Evolutionary conservation across 2,888 invertebrate genomes (phyloP), one percentile per base, ranked within the genome.

Genomic region (Napeogenes inachia): DNA sequence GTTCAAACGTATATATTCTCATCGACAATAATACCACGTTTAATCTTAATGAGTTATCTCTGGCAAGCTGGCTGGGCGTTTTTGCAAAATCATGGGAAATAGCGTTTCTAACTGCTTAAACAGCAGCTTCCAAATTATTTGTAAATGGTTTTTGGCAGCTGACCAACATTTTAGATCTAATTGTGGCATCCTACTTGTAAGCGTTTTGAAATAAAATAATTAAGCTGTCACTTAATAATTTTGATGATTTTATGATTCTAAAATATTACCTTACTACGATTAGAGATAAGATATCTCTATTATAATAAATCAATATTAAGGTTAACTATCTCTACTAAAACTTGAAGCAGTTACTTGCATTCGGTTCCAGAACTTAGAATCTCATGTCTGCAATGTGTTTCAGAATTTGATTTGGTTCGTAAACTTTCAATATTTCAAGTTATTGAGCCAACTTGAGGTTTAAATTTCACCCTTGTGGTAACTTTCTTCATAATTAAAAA

Each of bases 41-140:
- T 50, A 50, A 50, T 50, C 50, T 50, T 50, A 50, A 50, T 50
- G 50, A 50, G 50, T 50, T 50, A 50, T 50, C 50, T 50, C 47
- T 30, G 50, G 50, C 50, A 50, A 30, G 10, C 50, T 30, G 6
- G 50, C 21, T 21, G 50, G 30, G 30, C 50, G 50, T 50, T 50
- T 50, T 50, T 50, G 50, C 50, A 50, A 50, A 50, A 50, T 50
- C 50, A 50, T 50, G 50, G 30, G 50, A 30, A 50, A 50, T 30
- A 50, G 50, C 50, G 30, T 50, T 50, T 30, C 50, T 50, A 50
- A 50, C 30, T 50, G 50, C 50, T 50, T 50, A 50, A 30, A 30
- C 30, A 50, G 50, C 50, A 30, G 50, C 50, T 50, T 50, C 50
- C 30, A 50, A 50, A 50, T 50, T 50, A 50, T 50, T 50, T 50